phyloP scores from a whole-genome alignment of 2,888 invertebrate species.

The Ormyrus thymus region DNA sequence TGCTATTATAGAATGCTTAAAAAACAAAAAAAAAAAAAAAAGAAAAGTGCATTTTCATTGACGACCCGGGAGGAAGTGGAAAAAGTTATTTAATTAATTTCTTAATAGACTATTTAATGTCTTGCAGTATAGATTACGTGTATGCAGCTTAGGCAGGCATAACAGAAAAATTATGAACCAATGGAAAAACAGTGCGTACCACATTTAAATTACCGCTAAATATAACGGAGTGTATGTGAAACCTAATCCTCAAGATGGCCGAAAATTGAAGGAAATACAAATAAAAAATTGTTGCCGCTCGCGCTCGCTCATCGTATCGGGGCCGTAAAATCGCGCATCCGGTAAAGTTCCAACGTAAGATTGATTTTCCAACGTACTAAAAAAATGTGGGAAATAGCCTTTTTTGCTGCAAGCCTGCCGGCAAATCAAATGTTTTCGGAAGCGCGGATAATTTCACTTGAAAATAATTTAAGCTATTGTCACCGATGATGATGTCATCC shows the following conservation, averaged over 20 bases:
- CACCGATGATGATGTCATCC: too few relatives aligned
- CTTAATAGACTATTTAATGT: background rate
- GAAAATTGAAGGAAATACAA: background rate
- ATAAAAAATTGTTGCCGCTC: too few relatives aligned
- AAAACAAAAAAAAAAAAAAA: background rate
- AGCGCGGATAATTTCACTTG: background rate
- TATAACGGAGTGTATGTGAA: too few relatives aligned
- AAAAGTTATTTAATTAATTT: constrained; percentile 7
- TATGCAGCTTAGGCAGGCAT: too few relatives aligned
- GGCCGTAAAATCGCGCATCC: too few relatives aligned
- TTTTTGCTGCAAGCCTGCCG: background rate
- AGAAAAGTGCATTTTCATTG: background rate
- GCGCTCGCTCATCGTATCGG: too few relatives aligned
- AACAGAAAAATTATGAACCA: background rate
- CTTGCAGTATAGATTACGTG: background rate
- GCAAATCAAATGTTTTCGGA: background rate
- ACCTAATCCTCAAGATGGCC: too few relatives aligned
- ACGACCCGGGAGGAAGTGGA: background rate
- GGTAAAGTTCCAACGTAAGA: background rate
- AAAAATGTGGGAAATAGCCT: background rate
- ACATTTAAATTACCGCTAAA: background rate
- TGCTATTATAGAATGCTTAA: background rate
- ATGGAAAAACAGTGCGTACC: background rate
- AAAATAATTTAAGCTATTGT: too few relatives aligned
- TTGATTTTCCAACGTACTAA: background rate